Evolutionary conservation across 2,797 vertebrate genomes (phyloP).

Genomic region (Epinephelus malabaricus): DNA sequence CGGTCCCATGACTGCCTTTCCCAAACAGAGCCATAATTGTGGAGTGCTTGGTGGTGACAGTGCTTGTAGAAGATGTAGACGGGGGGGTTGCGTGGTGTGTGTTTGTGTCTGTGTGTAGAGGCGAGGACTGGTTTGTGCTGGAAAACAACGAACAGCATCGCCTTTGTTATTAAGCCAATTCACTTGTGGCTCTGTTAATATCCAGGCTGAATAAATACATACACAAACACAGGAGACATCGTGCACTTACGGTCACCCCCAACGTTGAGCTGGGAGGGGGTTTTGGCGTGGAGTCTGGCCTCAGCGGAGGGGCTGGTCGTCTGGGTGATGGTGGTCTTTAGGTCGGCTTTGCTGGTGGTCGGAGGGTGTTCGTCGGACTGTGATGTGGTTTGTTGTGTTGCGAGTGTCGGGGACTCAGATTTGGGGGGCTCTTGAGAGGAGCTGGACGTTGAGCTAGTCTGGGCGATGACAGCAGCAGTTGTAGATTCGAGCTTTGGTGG

Average conservation of each 20-base stretch:
- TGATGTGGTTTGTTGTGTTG: neutral
- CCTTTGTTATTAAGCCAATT: conserved; percentile 69
- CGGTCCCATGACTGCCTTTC: conserved; percentile 71
- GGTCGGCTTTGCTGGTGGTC: neutral
- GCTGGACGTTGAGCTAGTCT: conserved; percentile 11
- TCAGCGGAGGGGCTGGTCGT: conserved; percentile 43
- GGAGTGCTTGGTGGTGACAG: conserved; percentile 77
- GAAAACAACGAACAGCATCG: conserved; percentile 76
- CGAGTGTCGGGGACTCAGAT: neutral
- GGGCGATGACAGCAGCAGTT: neutral
- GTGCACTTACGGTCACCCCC: conserved; percentile 73
- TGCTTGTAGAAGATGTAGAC: conserved; percentile 62
- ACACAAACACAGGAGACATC: conserved; percentile 36
- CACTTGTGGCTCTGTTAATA: conserved; percentile 66
- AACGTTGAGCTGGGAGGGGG: conserved; percentile 76
- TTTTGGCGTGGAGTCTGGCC: conserved; percentile 35
- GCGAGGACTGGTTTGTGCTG: conserved; percentile 60
- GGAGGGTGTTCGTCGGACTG: neutral
- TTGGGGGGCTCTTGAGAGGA: neutral
- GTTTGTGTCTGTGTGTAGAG: conserved; percentile 39
- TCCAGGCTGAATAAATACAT: conserved; percentile 31
- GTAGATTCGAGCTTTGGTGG: neutral
- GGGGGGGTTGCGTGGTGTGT: conserved; percentile 22
- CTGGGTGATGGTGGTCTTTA: neutral
- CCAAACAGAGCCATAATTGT: conserved; percentile 78